These are phyloP conservation scores for Drosophila tsacasi DNA, from an alignment of 1,140 invertebrate genomes.

Conservation along the genomic window DNA sequence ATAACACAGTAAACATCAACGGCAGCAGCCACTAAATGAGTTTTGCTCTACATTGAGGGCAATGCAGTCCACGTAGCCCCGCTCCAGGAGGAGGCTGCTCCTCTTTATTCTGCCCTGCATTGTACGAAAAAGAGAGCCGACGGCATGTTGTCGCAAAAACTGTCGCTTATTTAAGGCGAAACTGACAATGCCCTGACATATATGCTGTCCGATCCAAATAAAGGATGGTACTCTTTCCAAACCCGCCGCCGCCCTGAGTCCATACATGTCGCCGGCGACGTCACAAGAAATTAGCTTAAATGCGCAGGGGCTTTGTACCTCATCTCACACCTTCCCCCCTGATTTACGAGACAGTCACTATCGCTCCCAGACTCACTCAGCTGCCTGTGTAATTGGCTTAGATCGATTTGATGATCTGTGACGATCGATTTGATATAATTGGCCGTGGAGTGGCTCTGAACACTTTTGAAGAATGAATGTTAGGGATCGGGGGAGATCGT, in stretches of 20 bases:
- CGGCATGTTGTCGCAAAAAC: conserved; percentile 48
- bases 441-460: neutral
- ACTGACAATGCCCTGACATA: conserved; percentile 35
- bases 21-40: conserved; percentile 50
- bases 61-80: conserved; percentile 16
- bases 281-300: conserved; percentile 54
- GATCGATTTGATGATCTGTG: conserved; percentile 52
- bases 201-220: conserved; percentile 14
- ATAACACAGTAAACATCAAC: conserved; percentile 50
- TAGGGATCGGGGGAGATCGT: conserved; percentile 11
- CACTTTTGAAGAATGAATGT: conserved; percentile 1
- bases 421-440: conserved; percentile 41
- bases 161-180: conserved; percentile 30
- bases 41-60: conserved; percentile 51
- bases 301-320: conserved; percentile 25
- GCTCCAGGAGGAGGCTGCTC: conserved; percentile 17
- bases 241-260: conserved; percentile 2
- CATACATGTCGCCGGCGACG: conserved; percentile 28
- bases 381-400: conserved; percentile 51
- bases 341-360: conserved; percentile 28
- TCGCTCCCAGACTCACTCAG: conserved; percentile 18
- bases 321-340: conserved; percentile 32
- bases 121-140: conserved; percentile 41
- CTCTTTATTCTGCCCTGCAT: conserved; percentile 28
- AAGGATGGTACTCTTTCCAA: conserved; percentile 12